Conservation (phyloP, 2,888 invertebrate genomes). For the Oligia fasciuncula region DNA sequence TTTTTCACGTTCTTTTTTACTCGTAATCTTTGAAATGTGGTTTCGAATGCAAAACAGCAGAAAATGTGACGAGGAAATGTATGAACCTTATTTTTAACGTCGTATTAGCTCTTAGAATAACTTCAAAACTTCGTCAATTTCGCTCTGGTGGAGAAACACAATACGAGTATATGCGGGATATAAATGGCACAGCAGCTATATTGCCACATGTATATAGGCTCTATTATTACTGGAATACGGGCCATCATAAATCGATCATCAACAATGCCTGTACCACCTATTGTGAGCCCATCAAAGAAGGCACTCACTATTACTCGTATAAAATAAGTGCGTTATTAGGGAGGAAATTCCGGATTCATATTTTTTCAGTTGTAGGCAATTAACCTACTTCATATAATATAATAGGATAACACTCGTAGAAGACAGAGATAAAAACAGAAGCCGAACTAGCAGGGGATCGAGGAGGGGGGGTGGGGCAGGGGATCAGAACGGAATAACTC, state of each 20-base stretch:
- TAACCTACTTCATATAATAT: too few relatives aligned
- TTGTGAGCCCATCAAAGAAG: conserved; percentile 5
- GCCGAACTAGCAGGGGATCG: too few relatives aligned
- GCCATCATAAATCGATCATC: conserved; percentile 8
- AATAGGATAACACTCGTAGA: too few relatives aligned
- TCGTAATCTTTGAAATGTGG: not conserved
- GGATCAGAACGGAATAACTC: too few relatives aligned
- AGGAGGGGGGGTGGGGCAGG: too few relatives aligned
- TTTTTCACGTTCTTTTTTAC: conserved; percentile 2
- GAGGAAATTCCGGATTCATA: not conserved
- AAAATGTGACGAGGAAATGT: conserved; percentile 6
- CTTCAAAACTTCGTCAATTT: not conserved
- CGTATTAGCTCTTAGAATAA: not conserved
- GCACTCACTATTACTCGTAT: not conserved
- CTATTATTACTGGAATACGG: conserved; percentile 15
- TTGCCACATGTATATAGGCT: not conserved
- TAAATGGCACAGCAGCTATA: conserved; percentile 7
- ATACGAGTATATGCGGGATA: not conserved
- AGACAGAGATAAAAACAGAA: too few relatives aligned
- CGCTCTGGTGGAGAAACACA: not conserved
- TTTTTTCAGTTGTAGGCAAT: conserved; percentile 3
- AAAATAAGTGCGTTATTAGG: not conserved
- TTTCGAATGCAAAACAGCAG: conserved; percentile 14
- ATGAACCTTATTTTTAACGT: not conserved
- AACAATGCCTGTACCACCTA: conserved; percentile 23